phyloP scores from a whole-genome alignment of 2,797 vertebrate species.

The Lithobates sylvaticus region DNA sequence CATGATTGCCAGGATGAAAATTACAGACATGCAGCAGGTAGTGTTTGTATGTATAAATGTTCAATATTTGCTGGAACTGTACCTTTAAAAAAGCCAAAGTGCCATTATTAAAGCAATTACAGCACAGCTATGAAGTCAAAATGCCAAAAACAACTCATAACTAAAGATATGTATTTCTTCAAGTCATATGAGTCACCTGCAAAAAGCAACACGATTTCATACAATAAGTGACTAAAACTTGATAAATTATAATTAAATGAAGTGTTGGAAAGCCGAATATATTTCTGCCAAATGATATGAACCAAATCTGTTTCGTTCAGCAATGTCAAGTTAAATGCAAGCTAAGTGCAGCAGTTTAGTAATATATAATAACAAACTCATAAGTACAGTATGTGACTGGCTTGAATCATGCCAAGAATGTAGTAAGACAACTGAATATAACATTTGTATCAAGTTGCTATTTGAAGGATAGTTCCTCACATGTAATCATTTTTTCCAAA shows the following conservation, averaged over 20 bases:
- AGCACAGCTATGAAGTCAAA: too few relatives aligned
- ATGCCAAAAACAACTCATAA: too few relatives aligned
- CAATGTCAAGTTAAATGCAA: neutral
- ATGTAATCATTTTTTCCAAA: neutral
- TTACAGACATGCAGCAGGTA: too few relatives aligned
- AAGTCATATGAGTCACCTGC: constrained; percentile 2
- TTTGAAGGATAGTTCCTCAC: neutral
- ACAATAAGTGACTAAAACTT: constrained; percentile 18
- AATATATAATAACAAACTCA: constrained; percentile 40
- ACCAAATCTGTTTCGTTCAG: constrained; percentile 22
- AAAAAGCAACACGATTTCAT: constrained; percentile 1
- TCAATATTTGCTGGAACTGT: too few relatives aligned
- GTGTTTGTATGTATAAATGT: too few relatives aligned
- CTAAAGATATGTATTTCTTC: neutral
- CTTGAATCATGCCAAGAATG: neutral
- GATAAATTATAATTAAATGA: constrained; percentile 25
- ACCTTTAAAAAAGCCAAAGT: too few relatives aligned
- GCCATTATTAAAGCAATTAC: too few relatives aligned
- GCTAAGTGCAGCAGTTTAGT: constrained; percentile 20
- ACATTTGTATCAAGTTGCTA: neutral
- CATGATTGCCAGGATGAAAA: too few relatives aligned
- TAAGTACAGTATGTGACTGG: constrained; percentile 37
- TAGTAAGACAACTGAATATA: neutral
- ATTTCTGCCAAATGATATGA: constrained; percentile 40
- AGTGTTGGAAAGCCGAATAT: constrained; percentile 40